Percentiles rank a stretch among this genome's conserved stretches.
Conservation (phyloP, 2,888 invertebrate genomes). For the Hanleya hanleyi region DNA sequence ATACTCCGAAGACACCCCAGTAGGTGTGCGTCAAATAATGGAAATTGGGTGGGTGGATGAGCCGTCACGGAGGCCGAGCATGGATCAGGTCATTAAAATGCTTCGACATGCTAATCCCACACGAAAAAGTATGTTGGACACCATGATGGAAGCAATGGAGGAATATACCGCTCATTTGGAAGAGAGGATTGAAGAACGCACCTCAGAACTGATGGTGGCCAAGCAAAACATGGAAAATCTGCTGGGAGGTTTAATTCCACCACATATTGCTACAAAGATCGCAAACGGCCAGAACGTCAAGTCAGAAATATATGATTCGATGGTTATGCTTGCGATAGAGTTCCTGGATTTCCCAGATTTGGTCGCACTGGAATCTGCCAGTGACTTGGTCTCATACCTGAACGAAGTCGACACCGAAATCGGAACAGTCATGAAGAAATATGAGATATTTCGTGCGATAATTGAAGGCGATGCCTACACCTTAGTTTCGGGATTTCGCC, state of each 20-base stretch:
- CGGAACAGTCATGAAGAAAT: neutral
- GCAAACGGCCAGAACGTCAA: slow-evolving; percentile 39
- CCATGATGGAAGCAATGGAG: slow-evolving; percentile 69
- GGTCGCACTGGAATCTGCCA: neutral
- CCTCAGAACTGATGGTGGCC: slow-evolving; percentile 47
- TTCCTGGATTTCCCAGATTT: neutral
- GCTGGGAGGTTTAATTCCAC: slow-evolving; percentile 58
- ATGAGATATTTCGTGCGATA: neutral
- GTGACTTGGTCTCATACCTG: neutral
- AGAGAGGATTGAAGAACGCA: slow-evolving; percentile 59
- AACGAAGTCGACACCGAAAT: neutral
- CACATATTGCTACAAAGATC: slow-evolving; percentile 48
- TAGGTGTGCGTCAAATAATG: slow-evolving; percentile 48
- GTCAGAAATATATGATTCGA: slow-evolving; percentile 17
- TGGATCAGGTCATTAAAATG: slow-evolving; percentile 53
- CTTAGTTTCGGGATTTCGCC: neutral
- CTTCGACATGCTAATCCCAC: slow-evolving; percentile 50
- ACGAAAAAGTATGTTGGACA: slow-evolving; percentile 64
- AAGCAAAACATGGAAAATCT: slow-evolving; percentile 52
- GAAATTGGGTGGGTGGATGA: slow-evolving; percentile 56
- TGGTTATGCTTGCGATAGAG: neutral
- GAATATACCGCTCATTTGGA: slow-evolving; percentile 62
- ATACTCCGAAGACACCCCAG: slow-evolving; percentile 44
- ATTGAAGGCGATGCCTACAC: neutral
- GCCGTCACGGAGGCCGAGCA: slow-evolving; percentile 50